A percentile compares a stretch with the other conserved stretches of the same genome.
These are phyloP conservation scores for Ceratosolen fusciceps DNA, from an alignment of 1,140 invertebrate species.

Conservation along the genomic window DNA sequence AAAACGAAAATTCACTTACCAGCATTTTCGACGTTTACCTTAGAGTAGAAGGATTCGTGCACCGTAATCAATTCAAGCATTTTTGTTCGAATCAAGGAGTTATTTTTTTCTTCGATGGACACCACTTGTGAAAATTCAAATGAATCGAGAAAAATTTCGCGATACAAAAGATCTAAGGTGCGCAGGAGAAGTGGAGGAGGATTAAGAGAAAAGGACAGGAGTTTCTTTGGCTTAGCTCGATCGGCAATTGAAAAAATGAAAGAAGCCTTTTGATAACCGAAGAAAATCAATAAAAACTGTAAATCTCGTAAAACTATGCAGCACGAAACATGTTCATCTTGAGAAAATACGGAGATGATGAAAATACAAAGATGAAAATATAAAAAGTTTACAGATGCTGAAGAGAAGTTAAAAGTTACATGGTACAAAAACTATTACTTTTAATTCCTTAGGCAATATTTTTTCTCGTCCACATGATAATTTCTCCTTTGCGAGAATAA, in stretches of 20 bases:
- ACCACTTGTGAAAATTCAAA: not conserved
- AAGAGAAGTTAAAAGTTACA: not conserved
- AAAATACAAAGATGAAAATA: slow-evolving; percentile 5
- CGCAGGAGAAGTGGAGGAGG: not conserved
- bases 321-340: slow-evolving; percentile 21
- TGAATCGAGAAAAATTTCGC: slow-evolving; percentile 4
- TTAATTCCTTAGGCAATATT: not conserved
- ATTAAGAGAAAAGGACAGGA: slow-evolving; percentile 20
- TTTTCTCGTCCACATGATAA: not conserved
- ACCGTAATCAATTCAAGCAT: no score
- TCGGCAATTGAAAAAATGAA: not conserved
- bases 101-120: not conserved
- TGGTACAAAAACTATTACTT: not conserved
- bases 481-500: not conserved
- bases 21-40: no score
- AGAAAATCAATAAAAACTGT: slow-evolving; percentile 35
- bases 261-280: slow-evolving; percentile 23
- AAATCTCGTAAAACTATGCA: slow-evolving; percentile 9
- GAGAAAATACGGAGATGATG: slow-evolving; percentile 3
- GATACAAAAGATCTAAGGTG: not conserved
- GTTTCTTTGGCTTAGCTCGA: slow-evolving; percentile 15
- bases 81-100: no score
- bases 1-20: no score
- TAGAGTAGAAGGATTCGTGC: no score
- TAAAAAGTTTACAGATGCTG: not conserved